Percentiles rank a stretch among this genome's conserved stretches.
Conservation (phyloP, 1,140 invertebrate genomes). For the Camponotus vicinus region DNA sequence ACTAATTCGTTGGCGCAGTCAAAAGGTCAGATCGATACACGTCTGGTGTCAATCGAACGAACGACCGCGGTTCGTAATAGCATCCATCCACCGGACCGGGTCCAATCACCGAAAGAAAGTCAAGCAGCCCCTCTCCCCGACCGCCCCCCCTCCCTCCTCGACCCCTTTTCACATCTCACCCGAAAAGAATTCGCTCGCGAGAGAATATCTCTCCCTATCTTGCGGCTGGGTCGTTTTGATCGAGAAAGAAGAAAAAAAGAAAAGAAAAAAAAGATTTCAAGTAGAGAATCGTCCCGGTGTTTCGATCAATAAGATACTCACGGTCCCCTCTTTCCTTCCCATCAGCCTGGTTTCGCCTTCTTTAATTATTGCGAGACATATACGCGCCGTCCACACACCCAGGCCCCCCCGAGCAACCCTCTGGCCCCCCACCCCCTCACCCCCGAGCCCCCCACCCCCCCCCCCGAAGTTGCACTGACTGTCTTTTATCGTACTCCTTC, state of each 20-base stretch:
- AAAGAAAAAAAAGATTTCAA: constrained; percentile 29
- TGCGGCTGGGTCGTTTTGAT: constrained; percentile 37
- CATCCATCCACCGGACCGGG: constrained; percentile 19
- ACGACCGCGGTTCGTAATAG: constrained; percentile 20
- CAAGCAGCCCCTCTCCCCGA: background rate
- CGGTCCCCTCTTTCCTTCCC: background rate
- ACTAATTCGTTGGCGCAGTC: constrained; percentile 38
- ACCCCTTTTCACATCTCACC: background rate
- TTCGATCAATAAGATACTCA: constrained; percentile 50
- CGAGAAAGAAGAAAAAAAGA: background rate
- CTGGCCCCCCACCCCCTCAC: background rate
- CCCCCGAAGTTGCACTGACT: constrained; percentile 83
- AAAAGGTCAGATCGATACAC: constrained; percentile 41
- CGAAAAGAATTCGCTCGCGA: constrained; percentile 19
- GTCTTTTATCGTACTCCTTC: constrained; percentile 86
- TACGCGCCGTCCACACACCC: background rate
- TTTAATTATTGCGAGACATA: constrained; percentile 39
- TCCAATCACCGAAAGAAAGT: constrained; percentile 37
- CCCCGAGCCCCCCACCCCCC: constrained; percentile 39
- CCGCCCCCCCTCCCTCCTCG: no score
- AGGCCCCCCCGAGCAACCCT: background rate
- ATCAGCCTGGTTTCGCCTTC: background rate
- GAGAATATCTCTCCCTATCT: constrained; percentile 15
- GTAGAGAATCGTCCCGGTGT: constrained; percentile 24
- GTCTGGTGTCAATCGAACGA: background rate